phyloP scores from a whole-genome alignment of 2,113 vertebrate genomes.

The Oreochromis niloticus region DNA sequence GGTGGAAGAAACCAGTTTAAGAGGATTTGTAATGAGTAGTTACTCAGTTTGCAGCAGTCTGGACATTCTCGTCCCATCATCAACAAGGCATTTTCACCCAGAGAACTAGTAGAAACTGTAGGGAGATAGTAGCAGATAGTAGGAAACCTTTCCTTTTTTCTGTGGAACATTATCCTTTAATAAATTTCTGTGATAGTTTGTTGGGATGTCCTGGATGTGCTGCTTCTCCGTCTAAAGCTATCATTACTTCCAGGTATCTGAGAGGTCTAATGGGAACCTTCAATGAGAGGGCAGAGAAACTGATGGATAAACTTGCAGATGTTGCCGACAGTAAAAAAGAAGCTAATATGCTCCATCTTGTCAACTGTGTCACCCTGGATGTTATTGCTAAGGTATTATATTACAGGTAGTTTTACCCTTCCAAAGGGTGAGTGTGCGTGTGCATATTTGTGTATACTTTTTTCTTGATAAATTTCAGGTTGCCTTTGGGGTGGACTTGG shows the following conservation, averaged over 20 bases:
- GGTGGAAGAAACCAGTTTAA: not conserved
- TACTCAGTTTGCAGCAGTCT: not conserved
- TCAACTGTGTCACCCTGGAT: conserved; percentile 68
- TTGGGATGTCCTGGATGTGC: accelerated
- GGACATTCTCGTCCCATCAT: not conserved
- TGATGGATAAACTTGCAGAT: conserved; percentile 60
- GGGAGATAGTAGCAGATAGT: not conserved
- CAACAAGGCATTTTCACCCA: not conserved
- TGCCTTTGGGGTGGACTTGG: conserved; percentile 84
- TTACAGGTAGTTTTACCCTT: not conserved
- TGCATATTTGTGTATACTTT: not conserved
- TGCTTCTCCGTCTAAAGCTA: accelerated
- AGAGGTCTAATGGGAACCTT: conserved; percentile 61
- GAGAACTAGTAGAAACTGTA: not conserved
- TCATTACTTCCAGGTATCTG: conserved; percentile 56
- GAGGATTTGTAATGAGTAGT: not conserved
- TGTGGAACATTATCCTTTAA: accelerated
- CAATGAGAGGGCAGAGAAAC: conserved; percentile 63
- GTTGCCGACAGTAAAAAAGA: conserved; percentile 30
- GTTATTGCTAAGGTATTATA: conserved; percentile 63
- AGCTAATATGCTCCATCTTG: conserved; percentile 42
- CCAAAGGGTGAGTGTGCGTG: not conserved
- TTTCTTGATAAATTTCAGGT: conserved; percentile 58
- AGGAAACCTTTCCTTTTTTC: not conserved
- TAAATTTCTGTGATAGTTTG: not conserved